These are phyloP conservation scores for Drosophila subobscura DNA, from an alignment of 1,140 invertebrate genomes.

Conservation along the genomic window DNA sequence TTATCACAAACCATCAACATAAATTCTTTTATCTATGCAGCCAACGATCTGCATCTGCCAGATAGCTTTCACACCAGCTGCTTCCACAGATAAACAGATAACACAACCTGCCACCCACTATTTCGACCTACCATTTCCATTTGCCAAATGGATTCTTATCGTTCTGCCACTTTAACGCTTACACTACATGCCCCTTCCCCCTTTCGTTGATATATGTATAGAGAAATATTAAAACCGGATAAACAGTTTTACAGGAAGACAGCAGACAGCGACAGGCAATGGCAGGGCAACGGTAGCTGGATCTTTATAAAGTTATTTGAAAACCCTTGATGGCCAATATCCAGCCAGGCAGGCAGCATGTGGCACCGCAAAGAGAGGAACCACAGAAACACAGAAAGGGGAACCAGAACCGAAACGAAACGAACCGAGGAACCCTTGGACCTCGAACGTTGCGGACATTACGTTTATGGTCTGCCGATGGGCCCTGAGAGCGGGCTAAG, in stretches of 20 bases:
- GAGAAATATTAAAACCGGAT: conserved; percentile 26
- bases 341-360: conserved; percentile 19
- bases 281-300: not conserved
- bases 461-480: conserved; percentile 17
- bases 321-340: conserved; percentile 43
- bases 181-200: not conserved
- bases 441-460: not conserved
- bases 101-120: not conserved
- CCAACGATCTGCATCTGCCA: too few relatives aligned
- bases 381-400: too few relatives aligned
- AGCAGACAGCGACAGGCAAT: conserved; percentile 7
- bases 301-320: conserved; percentile 35
- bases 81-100: too few relatives aligned
- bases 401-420: not conserved
- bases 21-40: too few relatives aligned
- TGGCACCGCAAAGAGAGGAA: conserved; percentile 27
- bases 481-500: conserved; percentile 48
- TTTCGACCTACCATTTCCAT: not conserved
- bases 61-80: too few relatives aligned
- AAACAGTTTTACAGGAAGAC: conserved; percentile 31
- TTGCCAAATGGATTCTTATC: conserved; percentile 11
- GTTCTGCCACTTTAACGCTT: conserved; percentile 3
- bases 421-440: conserved; percentile 3
- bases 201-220: conserved; percentile 3
- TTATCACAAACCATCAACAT: too few relatives aligned